Base-by-base conservation (phyloP, 1,140 invertebrate species). In the Drosophila arawakana region DNA sequence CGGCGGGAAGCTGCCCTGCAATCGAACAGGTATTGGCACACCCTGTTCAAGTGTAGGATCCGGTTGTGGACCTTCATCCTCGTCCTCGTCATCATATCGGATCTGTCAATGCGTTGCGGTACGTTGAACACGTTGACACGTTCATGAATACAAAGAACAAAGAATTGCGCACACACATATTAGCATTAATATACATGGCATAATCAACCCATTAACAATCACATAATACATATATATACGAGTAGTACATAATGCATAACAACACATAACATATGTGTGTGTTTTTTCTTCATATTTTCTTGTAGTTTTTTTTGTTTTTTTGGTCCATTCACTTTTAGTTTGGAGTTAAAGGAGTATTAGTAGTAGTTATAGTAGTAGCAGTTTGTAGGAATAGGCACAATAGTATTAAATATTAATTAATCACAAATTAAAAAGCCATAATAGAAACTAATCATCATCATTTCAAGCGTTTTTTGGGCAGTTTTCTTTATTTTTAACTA, bases 51-150 rank as follows among this genome's bases (percentile, higher is more conserved):
- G 95, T 93, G 96, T 97, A 84, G 96, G 95, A 94, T 98, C 97
- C 92, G 97, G 97, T 94, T 97, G 97, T 91, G 97, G 97, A 93
- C 97, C 97, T 95, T 98, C 97, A 95, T 98, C 97, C 94, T 98
- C 97, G 94, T 98, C 97, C 94, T 98, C 97, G 94, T 98, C 97
- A 93, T 98, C 97, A 95, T 97, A 97, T 93, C 97, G 97, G 94
- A 97, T 95, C 97, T 98, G 55, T 63, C 30, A 44, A 44, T 66
- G 63, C 49, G 49, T 39, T 35, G 63, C 49, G 49, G 47, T 43
- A 69, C 71, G 71, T 68, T 71, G 49, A 13, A 11, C 37, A 73
- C 62, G 61, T 72, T 43, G 39, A 13, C 15, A 55, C 49, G 35
- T 71, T 63, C 50, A 66, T 65, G 52, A 50, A 71, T 41, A 70